A percentile compares a stretch with the other conserved stretches of the same genome.
Evolutionary conservation across 2,797 vertebrate species (phyloP).

Genomic region (Dipus sagitta): DNA sequence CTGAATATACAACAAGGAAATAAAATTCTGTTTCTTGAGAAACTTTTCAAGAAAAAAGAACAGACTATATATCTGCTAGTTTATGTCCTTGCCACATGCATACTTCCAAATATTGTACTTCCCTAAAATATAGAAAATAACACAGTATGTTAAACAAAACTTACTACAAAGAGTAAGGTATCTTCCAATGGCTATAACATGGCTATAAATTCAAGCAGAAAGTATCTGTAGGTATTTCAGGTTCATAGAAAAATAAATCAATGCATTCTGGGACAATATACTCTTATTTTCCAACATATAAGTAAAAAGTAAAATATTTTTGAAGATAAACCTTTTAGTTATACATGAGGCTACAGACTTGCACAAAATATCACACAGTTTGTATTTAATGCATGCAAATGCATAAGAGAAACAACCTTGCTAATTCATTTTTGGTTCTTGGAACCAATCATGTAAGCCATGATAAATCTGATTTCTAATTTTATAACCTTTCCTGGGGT

Average conservation of each 20-base stretch:
- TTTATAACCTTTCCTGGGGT: constrained; percentile 46
- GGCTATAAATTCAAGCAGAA: constrained; percentile 14
- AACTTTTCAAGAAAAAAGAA: constrained; percentile 32
- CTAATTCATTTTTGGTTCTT: constrained; percentile 66
- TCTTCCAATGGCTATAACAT: not conserved
- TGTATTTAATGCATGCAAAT: constrained; percentile 52
- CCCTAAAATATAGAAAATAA: not conserved
- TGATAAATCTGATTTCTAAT: constrained; percentile 71
- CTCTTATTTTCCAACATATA: not conserved
- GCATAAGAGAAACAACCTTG: constrained; percentile 29
- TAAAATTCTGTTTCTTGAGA: constrained; percentile 27
- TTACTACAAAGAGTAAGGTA: not conserved
- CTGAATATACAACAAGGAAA: constrained; percentile 36
- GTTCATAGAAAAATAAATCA: constrained; percentile 7
- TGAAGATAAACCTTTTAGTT: constrained; percentile 30
- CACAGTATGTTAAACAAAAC: not conserved
- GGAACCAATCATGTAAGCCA: constrained; percentile 57
- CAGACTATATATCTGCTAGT: not conserved
- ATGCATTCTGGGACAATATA: not conserved
- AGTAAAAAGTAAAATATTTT: constrained; percentile 26
- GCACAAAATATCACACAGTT: not conserved
- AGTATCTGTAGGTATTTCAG: not conserved
- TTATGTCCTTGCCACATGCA: not conserved
- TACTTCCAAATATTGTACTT: not conserved
- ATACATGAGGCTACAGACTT: not conserved